Evolutionary conservation across 2,797 vertebrate species (phyloP), one percentile per base, ranked within the genome.

Genomic region (Acanthornis magna): DNA sequence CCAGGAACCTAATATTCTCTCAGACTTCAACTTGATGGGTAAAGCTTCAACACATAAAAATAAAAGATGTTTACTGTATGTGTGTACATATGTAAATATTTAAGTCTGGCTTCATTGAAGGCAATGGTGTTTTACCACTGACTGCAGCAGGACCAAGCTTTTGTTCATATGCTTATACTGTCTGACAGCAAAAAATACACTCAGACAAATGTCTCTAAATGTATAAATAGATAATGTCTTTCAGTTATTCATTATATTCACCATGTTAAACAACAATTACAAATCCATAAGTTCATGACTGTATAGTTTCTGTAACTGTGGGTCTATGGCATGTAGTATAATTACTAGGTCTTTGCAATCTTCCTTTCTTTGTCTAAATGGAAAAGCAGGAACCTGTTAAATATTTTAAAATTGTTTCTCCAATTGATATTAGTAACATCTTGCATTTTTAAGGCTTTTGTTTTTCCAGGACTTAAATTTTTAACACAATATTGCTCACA

Each of bases 401-500:
- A 94, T 93, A 80, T 92, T 84, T 95, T 92, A 60, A 68, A 91
- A n/a, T 66, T 73, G n/a, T 58, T 94, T 94, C 63, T 91, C 23
- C 91, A 53, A 58, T 67, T 90, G 90, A 58, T 89, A 84, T 84
- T 77, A 83, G 73, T 65, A 93, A 81, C 58, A 54, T 91, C 89
- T 88, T 96, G 85, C 89, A 93, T 95, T 95, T 96, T 85, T 74
- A 88, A 96, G 70, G 91, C 70, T 91, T 95, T 93, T 93, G 55
- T 91, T 95, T 96, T 91, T 79, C 42, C 34, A 88, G 67, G 68
- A 85, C 51, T 93, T 96, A 93, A 94, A 95, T 96, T 92, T 95
- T 96, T 96, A 97, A 97, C 72, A 95, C 85, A 68, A 6, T 84
- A 85, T 94, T 57, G 94, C 95, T 95, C 75, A 89, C 80, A 97